These are phyloP conservation scores for Pelosia muscerda DNA, from an alignment of 2,888 invertebrate genomes.

Conservation along the genomic window DNA sequence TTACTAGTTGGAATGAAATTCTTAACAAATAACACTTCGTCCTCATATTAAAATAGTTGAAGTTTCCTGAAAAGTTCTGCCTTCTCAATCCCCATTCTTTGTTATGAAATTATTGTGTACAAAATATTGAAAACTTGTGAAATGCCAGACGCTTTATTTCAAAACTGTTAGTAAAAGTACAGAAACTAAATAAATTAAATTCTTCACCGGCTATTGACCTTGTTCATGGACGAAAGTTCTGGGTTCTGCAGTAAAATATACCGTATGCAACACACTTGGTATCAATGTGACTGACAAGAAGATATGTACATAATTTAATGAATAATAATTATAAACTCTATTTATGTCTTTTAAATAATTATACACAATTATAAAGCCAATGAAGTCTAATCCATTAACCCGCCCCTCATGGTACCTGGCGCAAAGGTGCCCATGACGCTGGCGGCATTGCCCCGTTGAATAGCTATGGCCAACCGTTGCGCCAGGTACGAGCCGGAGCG, in stretches of 20 bases:
- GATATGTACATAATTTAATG: no score
- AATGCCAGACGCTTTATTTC: neutral
- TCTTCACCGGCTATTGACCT: neutral
- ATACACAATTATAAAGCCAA: no score
- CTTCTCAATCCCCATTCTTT: constrained; percentile 2
- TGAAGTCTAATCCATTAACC: no score
- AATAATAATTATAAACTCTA: no score
- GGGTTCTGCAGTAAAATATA: neutral
- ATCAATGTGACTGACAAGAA: neutral
- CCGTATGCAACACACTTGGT: no score
- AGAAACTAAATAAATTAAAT: constrained; percentile 9
- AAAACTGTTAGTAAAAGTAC: neutral
- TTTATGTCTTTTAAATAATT: no score
- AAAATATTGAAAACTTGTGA: constrained; percentile 12
- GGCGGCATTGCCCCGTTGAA: no score
- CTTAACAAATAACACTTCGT: constrained; percentile 22
- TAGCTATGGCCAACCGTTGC: no score
- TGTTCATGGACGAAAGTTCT: no score
- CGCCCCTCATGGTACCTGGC: no score
- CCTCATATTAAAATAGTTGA: constrained; percentile 23
- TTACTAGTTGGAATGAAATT: constrained; percentile 38
- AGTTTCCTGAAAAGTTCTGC: constrained; percentile 6
- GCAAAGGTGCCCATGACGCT: no score
- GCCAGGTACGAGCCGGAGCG: no score
- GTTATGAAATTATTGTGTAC: constrained; percentile 3